Percentiles rank a stretch among this genome's conserved stretches.
These are phyloP conservation scores for Stichodactyla helianthus DNA, from an alignment of 64 coral and sea anemone species.

Conservation along the genomic window DNA sequence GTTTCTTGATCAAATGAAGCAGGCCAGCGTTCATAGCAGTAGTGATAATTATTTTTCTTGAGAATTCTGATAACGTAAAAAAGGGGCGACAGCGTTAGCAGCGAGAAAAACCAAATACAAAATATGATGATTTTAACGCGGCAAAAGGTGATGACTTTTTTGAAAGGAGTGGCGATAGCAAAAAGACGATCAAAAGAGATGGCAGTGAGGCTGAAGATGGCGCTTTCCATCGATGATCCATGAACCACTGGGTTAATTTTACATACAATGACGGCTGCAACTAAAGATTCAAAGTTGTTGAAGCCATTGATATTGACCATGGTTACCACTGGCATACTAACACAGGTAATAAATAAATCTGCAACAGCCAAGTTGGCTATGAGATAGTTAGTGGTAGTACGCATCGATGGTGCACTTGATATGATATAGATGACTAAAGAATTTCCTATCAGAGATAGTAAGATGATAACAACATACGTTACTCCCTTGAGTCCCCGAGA, in stretches of 20 bases:
- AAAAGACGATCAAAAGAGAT: constrained; percentile 46
- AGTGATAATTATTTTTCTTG: not conserved
- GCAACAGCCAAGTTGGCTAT: constrained; percentile 33
- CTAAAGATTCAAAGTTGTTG: not conserved
- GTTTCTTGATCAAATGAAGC: constrained; percentile 8
- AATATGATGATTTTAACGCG: constrained; percentile 27
- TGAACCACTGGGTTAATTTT: constrained; percentile 42
- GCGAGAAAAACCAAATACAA: constrained; percentile 28
- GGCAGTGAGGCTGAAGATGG: constrained; percentile 28
- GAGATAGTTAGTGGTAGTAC: constrained; percentile 26
- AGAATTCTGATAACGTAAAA: constrained; percentile 27
- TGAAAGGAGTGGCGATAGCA: constrained; percentile 32
- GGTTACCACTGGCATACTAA: constrained; percentile 31
- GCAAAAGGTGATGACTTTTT: constrained; percentile 5
- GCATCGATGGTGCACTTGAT: constrained; percentile 18
- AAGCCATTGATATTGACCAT: constrained; percentile 34
- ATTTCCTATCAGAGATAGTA: constrained; percentile 37
- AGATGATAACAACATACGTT: constrained; percentile 23
- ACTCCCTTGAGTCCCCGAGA: not conserved
- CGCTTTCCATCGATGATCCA: constrained; percentile 19
- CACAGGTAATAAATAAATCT: constrained; percentile 22
- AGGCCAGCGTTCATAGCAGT: constrained; percentile 44
- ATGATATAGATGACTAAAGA: constrained; percentile 35
- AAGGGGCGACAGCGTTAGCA: constrained; percentile 16
- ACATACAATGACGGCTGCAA: constrained; percentile 27